Base-by-base conservation (phyloP, 2,888 invertebrate species). In the Liposcelis brunnea region DNA sequence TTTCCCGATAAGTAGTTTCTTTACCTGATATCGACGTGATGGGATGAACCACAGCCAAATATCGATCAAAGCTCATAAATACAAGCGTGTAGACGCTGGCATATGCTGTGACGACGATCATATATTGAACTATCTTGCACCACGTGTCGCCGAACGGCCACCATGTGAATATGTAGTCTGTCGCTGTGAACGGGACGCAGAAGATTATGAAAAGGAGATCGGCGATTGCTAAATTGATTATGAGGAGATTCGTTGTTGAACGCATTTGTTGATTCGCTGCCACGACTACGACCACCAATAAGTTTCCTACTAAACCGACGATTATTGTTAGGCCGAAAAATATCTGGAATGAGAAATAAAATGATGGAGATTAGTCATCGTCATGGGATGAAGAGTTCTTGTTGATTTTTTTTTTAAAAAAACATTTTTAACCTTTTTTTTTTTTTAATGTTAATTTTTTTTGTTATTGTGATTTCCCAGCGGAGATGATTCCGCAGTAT, bases 171-270 rank as follows among this genome's bases (percentile, higher is more conserved):
- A 86, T 83, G 61, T 90, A 93, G 57, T 86, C 86, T 12, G 85
- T 80, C 1, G 89, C 91, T 1, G 93, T 93, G 63, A 90, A 90
- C 0, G 93, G 93, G 14, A 93, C 89, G 65, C 93, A 93, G 64
- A 91, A 86, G 44, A 89, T 75, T 35, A 93, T 86, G 62, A 94
- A 93, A 21, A 87, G 73, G 21, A 94, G 68, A 61, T 93, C 93
- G 32, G 93, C 90, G 19, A 89, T 71, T 2, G 91, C 90, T 49
- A 91, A 66, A 61, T 87, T 90, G 49, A 91, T 82, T 54, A 93
- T 91, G 21, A 93, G 72, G 36, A 90, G 73, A 62, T 93, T 93
- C 42, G 93, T 93, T 5, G 90, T 90, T 31, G 86, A 89, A 55
- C 90, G 71, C 91, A 93, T 93, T 57, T 84, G 81, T 54, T 85